Evolutionary conservation across 2,888 invertebrate genomes (phyloP).

Genomic region (Magallana nippona): DNA sequence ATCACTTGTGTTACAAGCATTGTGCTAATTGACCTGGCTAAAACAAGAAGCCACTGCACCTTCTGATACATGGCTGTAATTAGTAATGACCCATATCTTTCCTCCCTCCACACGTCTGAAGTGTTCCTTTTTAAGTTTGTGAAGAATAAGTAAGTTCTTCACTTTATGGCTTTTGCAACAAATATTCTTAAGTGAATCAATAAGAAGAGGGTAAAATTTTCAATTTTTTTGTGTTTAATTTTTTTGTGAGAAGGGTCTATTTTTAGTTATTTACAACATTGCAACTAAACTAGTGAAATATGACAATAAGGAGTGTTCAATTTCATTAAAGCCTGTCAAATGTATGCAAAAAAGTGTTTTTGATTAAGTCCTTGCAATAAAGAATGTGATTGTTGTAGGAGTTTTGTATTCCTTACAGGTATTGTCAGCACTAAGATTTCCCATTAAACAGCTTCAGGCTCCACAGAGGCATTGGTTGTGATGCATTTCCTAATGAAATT

Average conservation of each 20-base stretch:
- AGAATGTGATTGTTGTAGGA: neutral
- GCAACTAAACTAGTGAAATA: too few relatives aligned
- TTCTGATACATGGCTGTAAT: slow-evolving; percentile 10
- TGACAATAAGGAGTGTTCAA: too few relatives aligned
- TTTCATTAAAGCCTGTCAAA: too few relatives aligned
- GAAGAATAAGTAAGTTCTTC: neutral
- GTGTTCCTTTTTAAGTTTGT: neutral
- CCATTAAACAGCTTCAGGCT: neutral
- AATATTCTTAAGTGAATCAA: neutral
- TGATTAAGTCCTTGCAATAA: too few relatives aligned
- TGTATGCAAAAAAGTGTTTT: too few relatives aligned
- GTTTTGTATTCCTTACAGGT: neutral
- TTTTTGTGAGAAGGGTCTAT: too few relatives aligned
- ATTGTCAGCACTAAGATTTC: neutral
- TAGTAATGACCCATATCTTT: slow-evolving; percentile 10
- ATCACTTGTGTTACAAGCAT: slow-evolving; percentile 22
- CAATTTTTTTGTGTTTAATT: neutral
- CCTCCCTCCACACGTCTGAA: neutral
- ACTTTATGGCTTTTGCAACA: neutral
- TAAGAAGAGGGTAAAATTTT: neutral
- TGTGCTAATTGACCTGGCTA: slow-evolving; percentile 33
- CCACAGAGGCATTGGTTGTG: neutral
- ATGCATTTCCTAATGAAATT: slow-evolving; percentile 6
- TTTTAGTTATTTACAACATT: too few relatives aligned
- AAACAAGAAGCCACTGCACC: slow-evolving; percentile 14